Conservation (phyloP, 2,888 invertebrate species). For the Hyposoter dolosus region DNA sequence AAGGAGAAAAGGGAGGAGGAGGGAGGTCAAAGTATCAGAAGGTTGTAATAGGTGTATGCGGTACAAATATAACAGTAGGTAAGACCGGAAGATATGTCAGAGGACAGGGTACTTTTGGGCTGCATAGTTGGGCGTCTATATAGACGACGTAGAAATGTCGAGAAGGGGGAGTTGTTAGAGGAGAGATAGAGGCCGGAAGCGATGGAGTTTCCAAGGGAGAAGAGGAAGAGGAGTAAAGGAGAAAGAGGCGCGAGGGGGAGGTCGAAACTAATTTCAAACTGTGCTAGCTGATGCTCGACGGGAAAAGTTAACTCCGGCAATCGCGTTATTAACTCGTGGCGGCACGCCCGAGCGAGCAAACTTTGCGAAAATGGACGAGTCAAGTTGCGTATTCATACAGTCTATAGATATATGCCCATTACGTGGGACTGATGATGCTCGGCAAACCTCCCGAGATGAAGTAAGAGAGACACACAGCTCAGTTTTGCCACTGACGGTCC, state of each 20-base stretch:
- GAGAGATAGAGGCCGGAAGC: conserved; percentile 30
- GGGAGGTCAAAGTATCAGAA: not conserved
- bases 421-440: not conserved
- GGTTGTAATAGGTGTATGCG: conserved; percentile 7
- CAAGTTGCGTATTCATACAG: conserved; percentile 36
- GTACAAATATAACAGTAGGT: conserved; percentile 32
- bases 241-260: conserved; percentile 4
- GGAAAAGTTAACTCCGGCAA: conserved; percentile 75
- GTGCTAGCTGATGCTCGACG: conserved; percentile 72
- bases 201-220: conserved; percentile 29
- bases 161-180: conserved; percentile 13
- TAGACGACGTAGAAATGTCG: conserved; percentile 5
- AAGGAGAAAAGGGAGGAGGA: not conserved
- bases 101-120: conserved; percentile 19
- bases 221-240: not conserved
- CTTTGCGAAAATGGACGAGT: conserved; percentile 60
- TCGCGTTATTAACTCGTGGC: conserved; percentile 72
- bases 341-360: conserved; percentile 55
- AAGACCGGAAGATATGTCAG: conserved; percentile 43
- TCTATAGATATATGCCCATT: not conserved
- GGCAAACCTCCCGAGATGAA: conserved; percentile 24
- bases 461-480: conserved; percentile 39
- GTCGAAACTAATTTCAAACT: conserved; percentile 73
- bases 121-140: conserved; percentile 11
- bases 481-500: conserved; percentile 12